Evolutionary conservation across 2,888 invertebrate species (phyloP).

Genomic region (Tetragonisca angustula): DNA sequence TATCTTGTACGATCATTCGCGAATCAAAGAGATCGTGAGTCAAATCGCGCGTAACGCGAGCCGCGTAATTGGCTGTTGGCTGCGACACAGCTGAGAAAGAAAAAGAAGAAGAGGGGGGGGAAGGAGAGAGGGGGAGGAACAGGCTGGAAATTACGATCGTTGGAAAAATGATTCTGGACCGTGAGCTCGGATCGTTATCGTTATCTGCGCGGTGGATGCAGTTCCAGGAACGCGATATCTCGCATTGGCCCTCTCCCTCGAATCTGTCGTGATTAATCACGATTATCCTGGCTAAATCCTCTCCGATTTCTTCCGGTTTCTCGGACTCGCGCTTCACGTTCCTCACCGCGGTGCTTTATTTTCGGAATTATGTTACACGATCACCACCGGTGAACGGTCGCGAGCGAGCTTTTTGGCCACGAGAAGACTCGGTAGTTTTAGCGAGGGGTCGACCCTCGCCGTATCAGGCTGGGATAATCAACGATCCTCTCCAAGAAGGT

Average conservation of each 20-base stretch:
- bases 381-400: conserved; percentile 3
- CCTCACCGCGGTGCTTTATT: conserved; percentile 20
- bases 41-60: conserved; percentile 57
- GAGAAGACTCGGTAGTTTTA: neutral
- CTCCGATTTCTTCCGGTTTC: conserved; percentile 53
- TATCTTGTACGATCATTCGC: conserved; percentile 36
- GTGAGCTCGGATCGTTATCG: conserved; percentile 47
- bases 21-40: conserved; percentile 44
- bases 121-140: no score
- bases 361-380: conserved; percentile 34
- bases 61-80: conserved; percentile 59
- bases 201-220: neutral
- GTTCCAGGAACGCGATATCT: conserved; percentile 53
- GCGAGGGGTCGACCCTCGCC: neutral
- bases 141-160: conserved; percentile 30
- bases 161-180: neutral
- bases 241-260: conserved; percentile 30
- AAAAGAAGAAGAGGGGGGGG: neutral
- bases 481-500: neutral
- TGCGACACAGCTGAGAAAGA: conserved; percentile 18
- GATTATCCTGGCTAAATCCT: conserved; percentile 55
- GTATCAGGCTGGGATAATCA: neutral
- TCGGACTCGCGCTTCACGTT: neutral
- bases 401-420: neutral
- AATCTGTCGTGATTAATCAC: conserved; percentile 57